Evolutionary conservation across 2,888 invertebrate species (phyloP).

Genomic region (Criorhina ranunculi): DNA sequence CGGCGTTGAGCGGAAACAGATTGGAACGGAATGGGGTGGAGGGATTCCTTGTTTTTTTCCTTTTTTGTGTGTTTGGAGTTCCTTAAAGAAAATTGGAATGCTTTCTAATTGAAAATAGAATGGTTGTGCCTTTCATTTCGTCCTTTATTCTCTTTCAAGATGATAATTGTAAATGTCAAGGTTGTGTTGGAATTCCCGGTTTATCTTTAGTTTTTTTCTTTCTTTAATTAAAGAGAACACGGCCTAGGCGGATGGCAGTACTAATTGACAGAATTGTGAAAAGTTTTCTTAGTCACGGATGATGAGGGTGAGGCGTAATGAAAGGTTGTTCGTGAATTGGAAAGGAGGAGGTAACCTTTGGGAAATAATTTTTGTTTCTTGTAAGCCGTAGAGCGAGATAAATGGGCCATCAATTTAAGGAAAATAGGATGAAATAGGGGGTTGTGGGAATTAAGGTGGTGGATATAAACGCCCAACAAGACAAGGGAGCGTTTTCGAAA

Average conservation of each 20-base stretch:
- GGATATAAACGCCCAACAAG: too few relatives aligned
- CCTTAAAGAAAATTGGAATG: background rate
- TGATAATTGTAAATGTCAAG: slow-evolving; percentile 5
- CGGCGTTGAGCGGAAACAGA: slow-evolving; percentile 2
- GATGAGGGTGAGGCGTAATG: slow-evolving; percentile 7
- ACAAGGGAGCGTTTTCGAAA: too few relatives aligned
- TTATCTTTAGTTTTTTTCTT: background rate
- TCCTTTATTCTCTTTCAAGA: background rate
- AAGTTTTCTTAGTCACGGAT: slow-evolving; percentile 14
- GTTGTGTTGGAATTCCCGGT: slow-evolving; percentile 15
- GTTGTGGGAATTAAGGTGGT: too few relatives aligned
- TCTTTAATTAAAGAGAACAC: slow-evolving; percentile 24
- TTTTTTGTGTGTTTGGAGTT: background rate
- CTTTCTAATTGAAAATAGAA: background rate
- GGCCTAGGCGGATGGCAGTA: slow-evolving; percentile 2
- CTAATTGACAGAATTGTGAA: slow-evolving; percentile 44
- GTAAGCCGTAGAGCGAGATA: background rate
- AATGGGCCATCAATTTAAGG: background rate
- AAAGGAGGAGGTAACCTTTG: background rate
- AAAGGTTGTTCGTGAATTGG: slow-evolving; percentile 19
- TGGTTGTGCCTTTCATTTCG: background rate
- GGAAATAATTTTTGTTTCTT: background rate
- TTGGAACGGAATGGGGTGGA: background rate
- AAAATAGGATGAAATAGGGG: background rate
- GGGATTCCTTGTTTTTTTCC: background rate